A percentile compares a stretch with the other conserved stretches of the same genome.
Evolutionary conservation across 2,113 vertebrate species (phyloP).

Genomic region (Chaetura pelagica): DNA sequence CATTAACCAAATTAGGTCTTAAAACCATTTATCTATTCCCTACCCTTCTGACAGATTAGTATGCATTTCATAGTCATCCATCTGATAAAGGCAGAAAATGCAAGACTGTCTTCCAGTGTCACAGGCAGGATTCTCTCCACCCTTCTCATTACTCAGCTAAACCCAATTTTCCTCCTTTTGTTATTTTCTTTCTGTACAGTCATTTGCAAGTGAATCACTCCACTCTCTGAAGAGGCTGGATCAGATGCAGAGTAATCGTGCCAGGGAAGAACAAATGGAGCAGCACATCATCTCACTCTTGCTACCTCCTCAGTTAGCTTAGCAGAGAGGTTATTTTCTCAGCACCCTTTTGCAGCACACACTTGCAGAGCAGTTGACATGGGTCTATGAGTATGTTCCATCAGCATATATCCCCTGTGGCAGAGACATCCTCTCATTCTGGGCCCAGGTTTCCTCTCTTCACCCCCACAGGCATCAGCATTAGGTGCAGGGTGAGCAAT

Average conservation of each 20-base stretch:
- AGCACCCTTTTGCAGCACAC: not conserved
- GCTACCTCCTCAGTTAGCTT: not conserved
- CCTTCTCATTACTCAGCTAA: conserved; percentile 27
- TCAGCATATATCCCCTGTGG: not conserved
- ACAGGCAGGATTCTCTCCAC: not conserved
- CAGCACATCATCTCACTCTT: not conserved
- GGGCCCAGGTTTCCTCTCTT: not conserved
- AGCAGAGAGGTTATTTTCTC: not conserved
- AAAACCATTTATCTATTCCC: conserved; percentile 51
- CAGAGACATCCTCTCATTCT: not conserved
- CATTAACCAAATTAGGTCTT: conserved; percentile 72
- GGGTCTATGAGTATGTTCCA: not conserved
- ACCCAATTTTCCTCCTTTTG: not conserved
- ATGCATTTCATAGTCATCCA: conserved; percentile 34
- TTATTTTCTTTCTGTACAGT: not conserved
- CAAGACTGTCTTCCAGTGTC: not conserved
- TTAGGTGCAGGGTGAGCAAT: not conserved
- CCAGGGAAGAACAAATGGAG: not conserved
- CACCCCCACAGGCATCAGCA: fast-evolving
- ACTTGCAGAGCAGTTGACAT: not conserved
- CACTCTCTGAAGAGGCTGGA: not conserved
- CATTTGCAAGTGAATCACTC: conserved; percentile 48
- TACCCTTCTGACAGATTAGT: conserved; percentile 51
- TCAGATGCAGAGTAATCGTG: not conserved
- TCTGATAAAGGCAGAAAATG: conserved; percentile 27